These are phyloP conservation scores for Otolemur crassicaudatus DNA, from an alignment of 2,797 vertebrate species.

Conservation along the genomic window DNA sequence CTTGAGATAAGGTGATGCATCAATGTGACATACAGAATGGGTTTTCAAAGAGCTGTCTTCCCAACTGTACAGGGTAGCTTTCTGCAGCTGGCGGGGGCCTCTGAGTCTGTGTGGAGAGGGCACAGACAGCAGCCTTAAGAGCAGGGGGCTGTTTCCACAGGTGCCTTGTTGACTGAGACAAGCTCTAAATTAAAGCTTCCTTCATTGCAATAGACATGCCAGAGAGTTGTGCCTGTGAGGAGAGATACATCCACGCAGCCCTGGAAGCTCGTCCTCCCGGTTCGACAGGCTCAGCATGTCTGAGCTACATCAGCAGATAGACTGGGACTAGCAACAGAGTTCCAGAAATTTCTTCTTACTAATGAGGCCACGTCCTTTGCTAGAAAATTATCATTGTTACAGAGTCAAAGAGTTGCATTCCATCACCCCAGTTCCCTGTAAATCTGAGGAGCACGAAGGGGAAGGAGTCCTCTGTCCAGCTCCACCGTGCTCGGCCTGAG, in stretches of 20 bases:
- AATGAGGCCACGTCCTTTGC: background rate
- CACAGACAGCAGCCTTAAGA: background rate
- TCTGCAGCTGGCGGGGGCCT: background rate
- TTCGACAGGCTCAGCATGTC: background rate
- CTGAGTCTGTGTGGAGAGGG: background rate
- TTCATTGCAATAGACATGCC: background rate
- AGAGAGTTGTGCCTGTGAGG: background rate
- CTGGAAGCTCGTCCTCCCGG: background rate
- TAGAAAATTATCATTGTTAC: background rate
- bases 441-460: background rate
- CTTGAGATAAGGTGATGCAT: conserved; percentile 3
- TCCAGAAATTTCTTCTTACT: background rate
- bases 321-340: background rate
- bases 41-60: background rate
- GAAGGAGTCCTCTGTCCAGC: background rate
- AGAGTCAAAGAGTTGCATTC: background rate
- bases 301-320: background rate
- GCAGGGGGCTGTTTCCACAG: background rate
- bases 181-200: background rate
- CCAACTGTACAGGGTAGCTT: background rate
- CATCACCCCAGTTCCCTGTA: background rate
- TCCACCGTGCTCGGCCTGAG: background rate
- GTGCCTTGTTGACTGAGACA: background rate
- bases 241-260: background rate
- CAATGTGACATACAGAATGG: background rate